Conservation (phyloP, 2,113 vertebrate genomes). For the Pterocles burchelli region DNA sequence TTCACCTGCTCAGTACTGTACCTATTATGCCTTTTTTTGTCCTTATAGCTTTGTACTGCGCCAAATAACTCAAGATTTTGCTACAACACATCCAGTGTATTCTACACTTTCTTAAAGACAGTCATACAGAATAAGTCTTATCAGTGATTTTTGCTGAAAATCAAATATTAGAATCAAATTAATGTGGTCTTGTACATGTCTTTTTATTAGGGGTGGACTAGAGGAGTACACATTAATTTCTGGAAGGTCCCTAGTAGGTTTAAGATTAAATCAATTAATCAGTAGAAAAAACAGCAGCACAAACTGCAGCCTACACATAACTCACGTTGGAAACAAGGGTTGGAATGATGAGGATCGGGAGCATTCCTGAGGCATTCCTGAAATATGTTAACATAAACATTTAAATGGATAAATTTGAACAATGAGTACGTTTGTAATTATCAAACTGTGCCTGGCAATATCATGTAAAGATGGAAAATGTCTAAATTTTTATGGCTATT, state of each 20-base stretch:
- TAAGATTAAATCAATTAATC: neutral
- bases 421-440: neutral
- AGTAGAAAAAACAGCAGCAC: neutral
- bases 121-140: neutral
- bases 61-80: neutral
- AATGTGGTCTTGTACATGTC: neutral
- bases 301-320: neutral
- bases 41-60: neutral
- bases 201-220: neutral
- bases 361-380: neutral
- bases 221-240: accelerated
- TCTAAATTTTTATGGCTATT: neutral
- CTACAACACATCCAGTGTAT: neutral
- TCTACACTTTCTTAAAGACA: neutral
- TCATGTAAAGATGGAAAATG: neutral
- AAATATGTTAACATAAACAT: neutral
- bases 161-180: neutral
- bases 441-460: neutral
- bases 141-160: neutral
- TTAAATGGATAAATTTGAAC: neutral
- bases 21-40: neutral
- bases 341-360: neutral
- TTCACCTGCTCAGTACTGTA: neutral
- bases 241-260: neutral
- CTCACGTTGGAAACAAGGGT: neutral